These are phyloP conservation scores for Todiramphus saurophagus DNA, from an alignment of 2,113 vertebrate species.

Conservation along the genomic window DNA sequence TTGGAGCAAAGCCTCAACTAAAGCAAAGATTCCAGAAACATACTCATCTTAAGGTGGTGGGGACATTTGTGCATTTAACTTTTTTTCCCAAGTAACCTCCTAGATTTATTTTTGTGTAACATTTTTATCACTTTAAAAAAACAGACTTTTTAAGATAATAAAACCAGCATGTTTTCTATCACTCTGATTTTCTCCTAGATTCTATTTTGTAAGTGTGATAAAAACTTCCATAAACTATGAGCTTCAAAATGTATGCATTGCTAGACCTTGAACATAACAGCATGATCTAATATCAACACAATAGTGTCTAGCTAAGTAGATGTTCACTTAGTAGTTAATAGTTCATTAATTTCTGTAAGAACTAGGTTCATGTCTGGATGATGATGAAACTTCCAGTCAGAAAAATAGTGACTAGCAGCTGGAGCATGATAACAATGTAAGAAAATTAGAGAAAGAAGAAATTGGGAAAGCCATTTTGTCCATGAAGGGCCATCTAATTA, in stretches of 20 bases:
- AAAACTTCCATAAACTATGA: neutral
- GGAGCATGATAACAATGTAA: neutral
- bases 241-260: neutral
- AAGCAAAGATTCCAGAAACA: neutral
- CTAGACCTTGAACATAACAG: neutral
- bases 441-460: conserved; percentile 25
- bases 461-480: neutral
- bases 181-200: neutral
- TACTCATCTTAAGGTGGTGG: neutral
- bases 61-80: neutral
- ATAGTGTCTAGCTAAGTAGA: neutral
- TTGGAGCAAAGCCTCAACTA: neutral
- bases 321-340: neutral
- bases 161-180: neutral
- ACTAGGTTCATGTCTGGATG: neutral
- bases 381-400: neutral
- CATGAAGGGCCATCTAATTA: conserved; percentile 29
- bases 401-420: neutral
- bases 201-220: neutral
- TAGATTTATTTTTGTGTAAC: neutral
- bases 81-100: neutral
- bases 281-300: neutral
- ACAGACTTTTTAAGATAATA: neutral
- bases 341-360: neutral
- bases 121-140: neutral